A percentile compares a stretch with the other conserved stretches of the same genome.
Evolutionary conservation across 2,113 vertebrate species (phyloP).

Genomic region (Andinoacara biseriatus): DNA sequence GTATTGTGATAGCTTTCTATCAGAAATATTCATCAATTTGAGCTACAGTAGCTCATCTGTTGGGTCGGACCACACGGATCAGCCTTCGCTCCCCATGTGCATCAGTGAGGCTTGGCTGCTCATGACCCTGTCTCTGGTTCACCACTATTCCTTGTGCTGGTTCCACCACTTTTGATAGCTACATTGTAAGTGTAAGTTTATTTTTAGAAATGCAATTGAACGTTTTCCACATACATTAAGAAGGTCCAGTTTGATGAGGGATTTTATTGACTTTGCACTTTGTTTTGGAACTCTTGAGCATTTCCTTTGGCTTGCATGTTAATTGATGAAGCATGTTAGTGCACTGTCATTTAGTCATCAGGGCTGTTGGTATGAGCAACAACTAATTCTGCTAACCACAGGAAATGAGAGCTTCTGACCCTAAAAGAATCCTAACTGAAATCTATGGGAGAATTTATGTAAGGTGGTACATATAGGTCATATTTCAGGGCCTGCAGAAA

Average conservation of each 20-base stretch:
- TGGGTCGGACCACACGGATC: too few species aligned
- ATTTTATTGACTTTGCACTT: slow-evolving; percentile 56
- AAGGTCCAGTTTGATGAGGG: slow-evolving; percentile 22
- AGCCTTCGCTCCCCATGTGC: too few species aligned
- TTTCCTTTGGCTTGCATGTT: slow-evolving; percentile 28
- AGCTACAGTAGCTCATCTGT: too few species aligned
- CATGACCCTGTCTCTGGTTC: too few species aligned
- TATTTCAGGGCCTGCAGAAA: too few species aligned
- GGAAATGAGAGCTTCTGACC: not conserved
- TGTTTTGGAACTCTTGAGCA: slow-evolving; percentile 41
- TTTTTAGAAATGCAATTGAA: not conserved
- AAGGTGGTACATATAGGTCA: too few species aligned
- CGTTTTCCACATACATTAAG: not conserved
- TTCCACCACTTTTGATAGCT: too few species aligned
- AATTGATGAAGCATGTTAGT: slow-evolving; percentile 50
- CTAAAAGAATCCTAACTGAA: not conserved
- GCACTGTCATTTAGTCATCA: slow-evolving; percentile 47
- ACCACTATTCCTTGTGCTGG: too few species aligned
- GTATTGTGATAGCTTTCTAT: too few species aligned
- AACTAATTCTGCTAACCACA: slow-evolving; percentile 21
- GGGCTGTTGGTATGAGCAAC: slow-evolving; percentile 6
- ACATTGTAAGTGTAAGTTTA: not conserved
- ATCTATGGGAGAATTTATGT: too few species aligned
- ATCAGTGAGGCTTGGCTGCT: too few species aligned
- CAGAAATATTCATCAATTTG: too few species aligned